Evolutionary conservation across 2,888 invertebrate genomes (phyloP).

Genomic region (Stenichneumon culpator): DNA sequence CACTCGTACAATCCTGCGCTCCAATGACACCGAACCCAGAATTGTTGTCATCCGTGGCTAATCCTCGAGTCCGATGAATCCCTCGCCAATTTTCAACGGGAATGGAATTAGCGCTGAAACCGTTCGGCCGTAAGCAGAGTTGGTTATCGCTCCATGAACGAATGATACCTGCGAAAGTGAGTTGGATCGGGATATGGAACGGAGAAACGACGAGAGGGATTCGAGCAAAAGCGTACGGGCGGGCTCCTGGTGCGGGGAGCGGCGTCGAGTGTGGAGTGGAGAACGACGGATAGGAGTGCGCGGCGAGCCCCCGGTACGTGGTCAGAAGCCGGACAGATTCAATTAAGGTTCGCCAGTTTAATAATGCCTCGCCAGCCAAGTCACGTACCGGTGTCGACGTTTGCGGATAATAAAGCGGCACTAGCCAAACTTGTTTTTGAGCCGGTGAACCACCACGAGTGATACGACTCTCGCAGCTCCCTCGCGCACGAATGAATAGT

Average conservation of each 20-base stretch:
- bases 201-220: slow-evolving; percentile 13
- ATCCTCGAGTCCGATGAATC: slow-evolving; percentile 18
- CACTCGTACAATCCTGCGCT: neutral
- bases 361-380: slow-evolving; percentile 76
- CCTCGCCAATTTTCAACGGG: neutral
- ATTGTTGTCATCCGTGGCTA: neutral
- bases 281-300: slow-evolving; percentile 64
- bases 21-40: neutral
- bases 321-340: slow-evolving; percentile 78
- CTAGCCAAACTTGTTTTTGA: slow-evolving; percentile 74
- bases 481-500: slow-evolving; percentile 43
- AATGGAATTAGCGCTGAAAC: slow-evolving; percentile 27
- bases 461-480: slow-evolving; percentile 24
- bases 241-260: slow-evolving; percentile 32
- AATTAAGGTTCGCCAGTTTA: slow-evolving; percentile 77
- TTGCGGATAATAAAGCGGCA: slow-evolving; percentile 70
- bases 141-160: slow-evolving; percentile 45
- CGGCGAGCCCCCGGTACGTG: slow-evolving; percentile 73
- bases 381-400: slow-evolving; percentile 72
- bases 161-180: slow-evolving; percentile 46
- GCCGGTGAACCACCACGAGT: slow-evolving; percentile 60
- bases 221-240: slow-evolving; percentile 47
- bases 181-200: slow-evolving; percentile 2
- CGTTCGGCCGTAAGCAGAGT: slow-evolving; percentile 45
- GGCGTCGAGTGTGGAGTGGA: slow-evolving; percentile 40